Evolutionary conservation across 2,888 invertebrate species (phyloP), one percentile per base, ranked within the genome.

Genomic region (Blastobasis lacticolella): DNA sequence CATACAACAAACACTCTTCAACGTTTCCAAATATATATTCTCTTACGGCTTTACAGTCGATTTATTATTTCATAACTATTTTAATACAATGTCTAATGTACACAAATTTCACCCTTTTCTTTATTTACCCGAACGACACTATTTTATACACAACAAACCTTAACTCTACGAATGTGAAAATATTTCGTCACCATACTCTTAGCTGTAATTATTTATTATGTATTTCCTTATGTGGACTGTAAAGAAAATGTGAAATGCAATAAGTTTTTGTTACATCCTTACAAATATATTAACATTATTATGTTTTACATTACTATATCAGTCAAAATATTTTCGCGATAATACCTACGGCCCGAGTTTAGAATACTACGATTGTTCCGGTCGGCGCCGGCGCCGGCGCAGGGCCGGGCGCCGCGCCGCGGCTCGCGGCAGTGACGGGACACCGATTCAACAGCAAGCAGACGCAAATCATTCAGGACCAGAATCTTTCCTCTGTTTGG

Each of bases 231-330:
- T 80, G 23, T 23, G 83, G 83, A 85, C 85, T 84, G 82, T 85
- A 82, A 81, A 84, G 85, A 84, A 87, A 86, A 74, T 80, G 85
- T 83, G 83, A 88, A 88, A 88, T 88, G 87, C 87, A 87, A 81
- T 81, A 83, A 79, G 81, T 82, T 82, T 80, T 82, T 84, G 79
- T 83, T 84, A 83, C 75, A 81, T 69, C 63, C 84, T 83, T 86
- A 87, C 68, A 81, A 85, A 84, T 87, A 86, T 78, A 80, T 82
- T 84, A 85, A 83, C 82, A 82, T 78, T 81, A 78, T 79, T 78
- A 79, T 73, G 76, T 76, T 42, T 75, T 75, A 75, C 67, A 78
- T 81, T 78, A 78, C 76, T 82, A 81, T 80, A 84, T 88, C 87
- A 88, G 87, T 88, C 87, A 86, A 84, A 86, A 79, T 85, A 83